Evolutionary conservation across 2,888 invertebrate genomes (phyloP).

Genomic region (Drosophila silvestris): DNA sequence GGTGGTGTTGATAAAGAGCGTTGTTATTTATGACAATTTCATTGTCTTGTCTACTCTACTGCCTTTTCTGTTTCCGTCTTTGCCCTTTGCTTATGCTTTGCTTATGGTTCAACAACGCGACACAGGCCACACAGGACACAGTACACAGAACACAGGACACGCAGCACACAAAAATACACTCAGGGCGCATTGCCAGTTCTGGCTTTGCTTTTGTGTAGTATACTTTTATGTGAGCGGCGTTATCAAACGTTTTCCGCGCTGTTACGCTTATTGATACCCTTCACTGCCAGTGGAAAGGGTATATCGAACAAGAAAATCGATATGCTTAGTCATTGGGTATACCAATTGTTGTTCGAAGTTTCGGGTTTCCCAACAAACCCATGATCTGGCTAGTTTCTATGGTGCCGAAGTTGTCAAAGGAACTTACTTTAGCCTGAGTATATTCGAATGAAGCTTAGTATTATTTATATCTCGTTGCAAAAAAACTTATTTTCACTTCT

Average conservation of each 20-base stretch:
- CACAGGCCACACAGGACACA: constrained; percentile 17
- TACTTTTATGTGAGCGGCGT: constrained; percentile 66
- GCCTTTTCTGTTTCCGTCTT: constrained; percentile 69
- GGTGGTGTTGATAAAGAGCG: constrained; percentile 54
- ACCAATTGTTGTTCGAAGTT: neutral
- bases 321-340: neutral
- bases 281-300: neutral
- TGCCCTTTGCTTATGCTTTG: constrained; percentile 62
- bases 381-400: neutral
- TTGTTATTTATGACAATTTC: constrained; percentile 79
- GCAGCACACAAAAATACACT: constrained; percentile 10
- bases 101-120: constrained; percentile 24
- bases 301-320: neutral
- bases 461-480: neutral
- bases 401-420: neutral
- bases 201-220: constrained; percentile 56
- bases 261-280: constrained; percentile 70
- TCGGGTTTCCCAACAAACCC: neutral
- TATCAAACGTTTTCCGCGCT: constrained; percentile 80
- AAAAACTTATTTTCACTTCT: no score
- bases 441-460: neutral
- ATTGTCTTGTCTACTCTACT: constrained; percentile 73
- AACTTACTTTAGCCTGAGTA: neutral
- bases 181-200: constrained; percentile 19
- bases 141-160: constrained; percentile 16